Evolutionary conservation across 64 coral and sea anemone genomes (phyloP).

Genomic region (Trachythela sp.): DNA sequence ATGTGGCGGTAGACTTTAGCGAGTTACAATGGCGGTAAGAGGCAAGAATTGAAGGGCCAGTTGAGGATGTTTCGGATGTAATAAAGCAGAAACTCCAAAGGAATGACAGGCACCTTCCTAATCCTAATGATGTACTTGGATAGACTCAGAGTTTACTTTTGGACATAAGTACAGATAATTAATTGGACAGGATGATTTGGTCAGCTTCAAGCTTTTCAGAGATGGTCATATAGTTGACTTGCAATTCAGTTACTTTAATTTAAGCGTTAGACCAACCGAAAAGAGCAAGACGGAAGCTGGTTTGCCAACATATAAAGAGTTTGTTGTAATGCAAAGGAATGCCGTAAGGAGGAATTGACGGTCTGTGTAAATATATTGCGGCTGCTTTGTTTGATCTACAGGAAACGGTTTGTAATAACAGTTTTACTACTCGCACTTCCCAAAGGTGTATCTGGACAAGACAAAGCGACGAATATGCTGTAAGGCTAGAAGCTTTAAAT

Average conservation of each 20-base stretch:
- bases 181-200: background rate
- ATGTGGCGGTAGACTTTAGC: too few relatives aligned
- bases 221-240: slow-evolving; percentile 22
- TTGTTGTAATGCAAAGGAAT: slow-evolving; percentile 11
- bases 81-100: background rate
- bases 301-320: slow-evolving; percentile 6
- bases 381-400: slow-evolving; percentile 48
- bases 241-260: slow-evolving; percentile 10
- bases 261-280: slow-evolving; percentile 18
- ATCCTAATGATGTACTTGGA: background rate
- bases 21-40: too few relatives aligned
- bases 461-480: slow-evolving; percentile 27
- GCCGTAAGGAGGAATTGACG: slow-evolving; percentile 32
- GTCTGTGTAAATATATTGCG: slow-evolving; percentile 48
- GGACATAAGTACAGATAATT: background rate
- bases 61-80: background rate
- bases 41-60: background rate
- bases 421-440: slow-evolving; percentile 41
- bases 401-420: slow-evolving; percentile 36
- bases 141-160: background rate
- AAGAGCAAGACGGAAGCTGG: slow-evolving; percentile 20
- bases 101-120: background rate
- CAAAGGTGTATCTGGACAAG: slow-evolving; percentile 40
- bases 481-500: slow-evolving; percentile 16
- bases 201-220: background rate